phyloP scores from a whole-genome alignment of 2,888 invertebrate species.

The Tiphia femorata region DNA sequence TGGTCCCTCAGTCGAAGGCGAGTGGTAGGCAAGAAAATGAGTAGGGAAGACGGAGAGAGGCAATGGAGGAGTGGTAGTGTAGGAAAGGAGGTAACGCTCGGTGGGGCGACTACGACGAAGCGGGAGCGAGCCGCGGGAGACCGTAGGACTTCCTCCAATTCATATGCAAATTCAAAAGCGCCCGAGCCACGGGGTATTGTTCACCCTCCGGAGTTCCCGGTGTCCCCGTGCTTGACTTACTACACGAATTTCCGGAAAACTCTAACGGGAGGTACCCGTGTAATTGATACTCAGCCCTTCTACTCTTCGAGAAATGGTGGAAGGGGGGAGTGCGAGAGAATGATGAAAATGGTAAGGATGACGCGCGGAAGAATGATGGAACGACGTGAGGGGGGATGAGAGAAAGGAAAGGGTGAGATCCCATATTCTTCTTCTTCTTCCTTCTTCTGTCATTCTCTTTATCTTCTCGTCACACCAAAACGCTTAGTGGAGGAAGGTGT shows the following conservation, averaged over 20 bases:
- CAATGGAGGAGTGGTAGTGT: neutral
- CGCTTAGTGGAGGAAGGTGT: too few species aligned
- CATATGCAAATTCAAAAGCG: constrained; percentile 67
- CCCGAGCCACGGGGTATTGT: constrained; percentile 60
- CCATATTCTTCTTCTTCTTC: too few species aligned
- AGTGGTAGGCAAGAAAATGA: neutral
- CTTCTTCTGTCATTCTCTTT: too few species aligned
- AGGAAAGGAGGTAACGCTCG: neutral
- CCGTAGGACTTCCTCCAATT: constrained; percentile 55
- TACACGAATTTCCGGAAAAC: constrained; percentile 67
- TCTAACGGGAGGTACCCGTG: constrained; percentile 55
- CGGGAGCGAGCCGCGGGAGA: constrained; percentile 18
- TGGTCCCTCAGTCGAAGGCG: neutral
- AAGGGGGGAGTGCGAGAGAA: neutral
- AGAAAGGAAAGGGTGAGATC: too few species aligned
- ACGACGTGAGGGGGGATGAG: too few species aligned
- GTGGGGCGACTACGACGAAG: constrained; percentile 6
- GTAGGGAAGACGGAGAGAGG: neutral
- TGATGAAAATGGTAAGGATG: too few species aligned
- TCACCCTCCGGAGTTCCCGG: constrained; percentile 53
- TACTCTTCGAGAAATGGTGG: neutral
- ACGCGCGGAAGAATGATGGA: too few species aligned
- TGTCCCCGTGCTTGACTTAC: constrained; percentile 65
- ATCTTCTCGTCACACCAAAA: too few species aligned
- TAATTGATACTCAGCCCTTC: constrained; percentile 63